Percentiles rank a stretch among this genome's conserved stretches.
Conservation (phyloP, 2,113 vertebrate species). For the Chloebia gouldiae region DNA sequence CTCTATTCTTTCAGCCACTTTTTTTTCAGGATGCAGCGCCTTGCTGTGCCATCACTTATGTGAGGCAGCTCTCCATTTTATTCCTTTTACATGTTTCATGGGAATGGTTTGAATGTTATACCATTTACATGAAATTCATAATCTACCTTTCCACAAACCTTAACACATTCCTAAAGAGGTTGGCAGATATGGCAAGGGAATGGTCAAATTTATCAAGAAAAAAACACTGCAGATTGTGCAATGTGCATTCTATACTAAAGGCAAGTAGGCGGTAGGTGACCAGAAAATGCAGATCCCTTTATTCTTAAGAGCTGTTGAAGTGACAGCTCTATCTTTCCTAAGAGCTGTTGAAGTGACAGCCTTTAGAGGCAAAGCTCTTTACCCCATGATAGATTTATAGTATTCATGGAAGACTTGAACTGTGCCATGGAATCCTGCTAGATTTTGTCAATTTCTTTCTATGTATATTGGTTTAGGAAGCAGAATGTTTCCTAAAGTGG, state of each 20-base stretch:
- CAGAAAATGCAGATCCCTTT: not conserved
- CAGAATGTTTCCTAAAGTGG: not conserved
- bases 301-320: not conserved
- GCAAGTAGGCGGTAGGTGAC: not conserved
- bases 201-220: not conserved
- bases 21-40: not conserved
- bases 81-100: not conserved
- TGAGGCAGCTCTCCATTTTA: not conserved
- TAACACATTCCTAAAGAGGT: not conserved
- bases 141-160: not conserved
- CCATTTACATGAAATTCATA: not conserved
- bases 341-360: not conserved
- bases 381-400: not conserved
- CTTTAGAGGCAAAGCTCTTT: not conserved
- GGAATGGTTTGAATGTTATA: not conserved
- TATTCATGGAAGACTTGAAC: not conserved
- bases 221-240: not conserved
- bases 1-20: not conserved
- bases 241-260: not conserved
- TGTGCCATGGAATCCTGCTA: not conserved
- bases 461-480: not conserved
- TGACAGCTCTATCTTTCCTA: not conserved
- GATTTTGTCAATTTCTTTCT: not conserved
- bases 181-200: not conserved
- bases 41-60: not conserved